Conservation (phyloP, 1,140 invertebrate genomes). For the Streblospio benedicti region DNA sequence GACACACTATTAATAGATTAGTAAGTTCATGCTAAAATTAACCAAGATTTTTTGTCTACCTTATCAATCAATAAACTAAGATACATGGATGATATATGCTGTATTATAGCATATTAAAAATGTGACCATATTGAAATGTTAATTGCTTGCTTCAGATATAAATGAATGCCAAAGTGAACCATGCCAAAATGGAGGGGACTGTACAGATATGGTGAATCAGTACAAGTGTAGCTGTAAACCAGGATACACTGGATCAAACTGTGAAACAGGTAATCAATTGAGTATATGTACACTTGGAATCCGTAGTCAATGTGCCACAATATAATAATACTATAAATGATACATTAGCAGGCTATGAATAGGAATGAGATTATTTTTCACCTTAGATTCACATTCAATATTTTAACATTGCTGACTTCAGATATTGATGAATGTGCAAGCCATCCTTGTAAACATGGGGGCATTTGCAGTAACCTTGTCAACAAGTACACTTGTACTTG, state of each 20-base stretch:
- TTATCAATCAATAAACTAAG: too few relatives aligned
- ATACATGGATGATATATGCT: too few relatives aligned
- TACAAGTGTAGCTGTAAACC: constrained; percentile 33
- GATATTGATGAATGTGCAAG: constrained; percentile 51
- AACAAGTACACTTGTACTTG: neutral
- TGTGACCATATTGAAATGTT: too few relatives aligned
- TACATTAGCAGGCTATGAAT: too few relatives aligned
- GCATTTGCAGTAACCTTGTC: constrained; percentile 22
- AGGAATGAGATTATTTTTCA: neutral
- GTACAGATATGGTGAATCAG: constrained; percentile 10
- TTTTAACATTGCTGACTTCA: constrained; percentile 9
- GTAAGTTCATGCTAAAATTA: too few relatives aligned
- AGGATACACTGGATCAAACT: constrained; percentile 26
- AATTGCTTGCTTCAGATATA: constrained; percentile 1
- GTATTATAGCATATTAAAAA: too few relatives aligned
- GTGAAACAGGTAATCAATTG: constrained; percentile 18
- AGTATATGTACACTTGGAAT: too few relatives aligned
- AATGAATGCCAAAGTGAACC: constrained; percentile 4
- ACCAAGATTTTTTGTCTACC: too few relatives aligned
- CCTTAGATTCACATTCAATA: neutral
- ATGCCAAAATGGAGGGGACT: constrained; percentile 12
- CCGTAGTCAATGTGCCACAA: neutral
- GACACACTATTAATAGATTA: too few relatives aligned
- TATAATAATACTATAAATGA: too few relatives aligned
- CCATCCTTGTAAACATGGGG: constrained; percentile 34